Conservation (phyloP, 2,888 invertebrate species). For the Pharmacophagus antenor region DNA sequence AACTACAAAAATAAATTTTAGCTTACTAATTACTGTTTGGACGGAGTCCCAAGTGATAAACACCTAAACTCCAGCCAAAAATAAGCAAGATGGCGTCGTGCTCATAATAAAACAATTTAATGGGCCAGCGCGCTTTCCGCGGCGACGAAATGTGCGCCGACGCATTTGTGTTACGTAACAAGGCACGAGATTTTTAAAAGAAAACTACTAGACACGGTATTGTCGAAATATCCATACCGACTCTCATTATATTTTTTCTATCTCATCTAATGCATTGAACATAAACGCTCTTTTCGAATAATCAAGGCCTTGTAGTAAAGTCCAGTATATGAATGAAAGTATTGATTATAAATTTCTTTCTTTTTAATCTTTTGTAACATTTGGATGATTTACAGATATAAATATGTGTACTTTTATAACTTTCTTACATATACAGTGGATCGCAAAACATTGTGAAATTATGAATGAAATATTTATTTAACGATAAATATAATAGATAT, state of each 20-base stretch:
- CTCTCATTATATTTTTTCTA: slow-evolving; percentile 34
- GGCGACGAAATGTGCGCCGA: slow-evolving; percentile 79
- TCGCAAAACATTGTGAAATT: too few relatives aligned
- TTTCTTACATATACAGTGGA: too few relatives aligned
- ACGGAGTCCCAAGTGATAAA: slow-evolving; percentile 79
- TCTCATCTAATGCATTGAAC: not conserved
- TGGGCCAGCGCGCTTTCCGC: slow-evolving; percentile 80
- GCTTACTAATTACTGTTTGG: slow-evolving; percentile 78
- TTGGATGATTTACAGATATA: too few relatives aligned
- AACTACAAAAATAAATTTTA: slow-evolving; percentile 65
- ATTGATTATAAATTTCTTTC: too few relatives aligned
- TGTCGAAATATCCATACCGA: slow-evolving; percentile 63
- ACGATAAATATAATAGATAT: too few relatives aligned
- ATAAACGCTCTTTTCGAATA: too few relatives aligned
- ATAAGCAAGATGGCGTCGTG: slow-evolving; percentile 79
- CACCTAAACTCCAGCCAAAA: slow-evolving; percentile 79
- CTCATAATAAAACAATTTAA: slow-evolving; percentile 82
- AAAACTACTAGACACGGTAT: slow-evolving; percentile 63
- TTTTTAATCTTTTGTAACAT: too few relatives aligned
- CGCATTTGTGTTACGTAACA: slow-evolving; percentile 75
- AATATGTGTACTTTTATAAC: too few relatives aligned
- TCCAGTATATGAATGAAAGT: too few relatives aligned
- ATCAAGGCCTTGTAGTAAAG: too few relatives aligned
- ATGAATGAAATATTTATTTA: too few relatives aligned
- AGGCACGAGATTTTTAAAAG: slow-evolving; percentile 73